Conservation (phyloP, 2,113 vertebrate species). For the Coturnix japonica region DNA sequence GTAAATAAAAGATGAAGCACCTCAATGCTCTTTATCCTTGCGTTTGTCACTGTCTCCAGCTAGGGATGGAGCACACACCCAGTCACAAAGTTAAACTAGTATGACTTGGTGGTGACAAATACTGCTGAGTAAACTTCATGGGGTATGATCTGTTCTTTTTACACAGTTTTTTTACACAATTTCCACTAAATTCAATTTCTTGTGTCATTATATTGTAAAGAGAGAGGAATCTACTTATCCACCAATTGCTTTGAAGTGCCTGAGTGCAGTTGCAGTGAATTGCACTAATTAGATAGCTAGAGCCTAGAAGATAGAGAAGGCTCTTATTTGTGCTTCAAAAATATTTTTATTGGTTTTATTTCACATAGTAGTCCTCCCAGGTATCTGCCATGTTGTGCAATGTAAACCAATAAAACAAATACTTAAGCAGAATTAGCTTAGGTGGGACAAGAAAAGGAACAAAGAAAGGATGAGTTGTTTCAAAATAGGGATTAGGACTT, state of each 20-base stretch:
- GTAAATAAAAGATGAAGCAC: not conserved
- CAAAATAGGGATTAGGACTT: not conserved
- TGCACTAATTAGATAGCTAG: not conserved
- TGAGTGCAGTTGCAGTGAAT: not conserved
- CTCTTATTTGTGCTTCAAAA: not conserved
- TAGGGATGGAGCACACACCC: not conserved
- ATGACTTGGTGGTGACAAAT: not conserved
- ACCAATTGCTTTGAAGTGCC: not conserved
- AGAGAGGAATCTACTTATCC: not conserved
- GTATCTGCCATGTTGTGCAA: not conserved
- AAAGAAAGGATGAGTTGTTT: not conserved
- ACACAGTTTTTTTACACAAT: not conserved
- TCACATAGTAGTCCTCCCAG: not conserved
- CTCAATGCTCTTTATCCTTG: not conserved
- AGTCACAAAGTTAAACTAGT: not conserved
- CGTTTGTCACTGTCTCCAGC: not conserved
- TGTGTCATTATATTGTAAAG: not conserved
- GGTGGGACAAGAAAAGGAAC: not conserved
- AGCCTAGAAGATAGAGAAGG: not conserved
- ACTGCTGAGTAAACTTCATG: not conserved
- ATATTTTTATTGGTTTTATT: not conserved
- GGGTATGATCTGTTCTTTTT: not conserved
- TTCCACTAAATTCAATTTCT: conserved; percentile 16
- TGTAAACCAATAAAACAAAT: not conserved
- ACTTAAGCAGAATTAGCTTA: not conserved